Base-by-base conservation (phyloP, 2,797 vertebrate species). In the Amniataba percoides region DNA sequence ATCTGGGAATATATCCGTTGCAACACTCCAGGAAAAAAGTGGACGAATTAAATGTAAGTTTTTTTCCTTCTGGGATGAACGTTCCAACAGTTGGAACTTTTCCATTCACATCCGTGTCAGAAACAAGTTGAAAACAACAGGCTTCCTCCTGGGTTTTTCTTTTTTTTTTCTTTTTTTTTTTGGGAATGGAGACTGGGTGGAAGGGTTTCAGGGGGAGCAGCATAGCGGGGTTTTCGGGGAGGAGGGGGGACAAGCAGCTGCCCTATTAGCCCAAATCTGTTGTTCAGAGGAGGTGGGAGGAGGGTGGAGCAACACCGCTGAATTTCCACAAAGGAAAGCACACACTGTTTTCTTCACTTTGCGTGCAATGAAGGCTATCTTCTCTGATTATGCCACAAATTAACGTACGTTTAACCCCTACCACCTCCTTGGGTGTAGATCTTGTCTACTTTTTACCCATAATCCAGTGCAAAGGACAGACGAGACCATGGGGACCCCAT, bases 241-340 rank as follows among this genome's bases (percentile, higher is more conserved):
- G 34, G 42, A 12, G 45, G 70, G 76, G 83, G 84, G 74, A 34
- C 77, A 74, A 85, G 92, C 93, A 94, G 93, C 93, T 94, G 92
- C 90, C 93, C 92, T 89, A 88, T 92, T 92, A 92, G 86, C 71
- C 90, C 86, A 91, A 92, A 93, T 93, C 91, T 93, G 93, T 93
- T 93, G 93, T 92, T 90, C 65, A 70, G 85, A 85, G 71, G 84
- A 81, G 84, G 82, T 84, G 82, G 82, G 78, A 88, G 76, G 86
- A 88, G 90, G 89, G 84, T 81, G 91, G 88, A 91, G 90, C 80
- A 86, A 87, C 85, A 88, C 85, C 77, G 65, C 86, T 60, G 71
- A 88, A 87, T 84, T 81, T 89, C 85, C 86, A 90, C 88, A 90
- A 91, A 91, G 75, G 77, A 76, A 77, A 87, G 66, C 48, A 49